Evolutionary conservation across 2,113 vertebrate genomes (phyloP), one percentile per base, ranked within the genome.

Genomic region (Chrysochloris asiatica): DNA sequence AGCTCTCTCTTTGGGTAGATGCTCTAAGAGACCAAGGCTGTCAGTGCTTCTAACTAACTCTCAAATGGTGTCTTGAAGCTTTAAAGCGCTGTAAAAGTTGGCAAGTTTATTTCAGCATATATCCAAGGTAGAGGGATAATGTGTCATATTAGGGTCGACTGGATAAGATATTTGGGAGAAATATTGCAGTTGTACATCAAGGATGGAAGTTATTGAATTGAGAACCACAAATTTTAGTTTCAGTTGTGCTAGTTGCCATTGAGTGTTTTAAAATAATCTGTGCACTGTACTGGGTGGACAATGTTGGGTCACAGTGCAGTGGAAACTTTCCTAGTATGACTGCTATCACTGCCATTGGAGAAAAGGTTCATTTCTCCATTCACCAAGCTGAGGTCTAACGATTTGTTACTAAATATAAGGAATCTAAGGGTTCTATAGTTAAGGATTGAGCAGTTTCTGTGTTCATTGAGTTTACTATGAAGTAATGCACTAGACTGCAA

Each of bases 201-300:
- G 83, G 11, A 86, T 14, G 89, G 30, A n/a, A 33, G 14, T 14
- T 84, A n/a, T 16, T 77, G 67, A 38, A 63, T 13, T 79, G 81
- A 90, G 79, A 93, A 87, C n/a, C 3, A 78, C 22, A 83, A 14
- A 16, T 78, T 81, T 85, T 86, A 69, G 85, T 85, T 93, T 79
- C 12, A 67, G 67, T 6, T 83, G 3, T 45, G 33, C 28, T 83
- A 48, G 8, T 83, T 80, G 43, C 43, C 52, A 59, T 9, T 48
- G 38, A 86, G 30, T 81, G 48, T 69, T 47, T 83, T 83, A 72
- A 90, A 89, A 67, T 21, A 14, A 83, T 54, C 36, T 89, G 26
- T 54, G 92, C 17, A 81, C 36, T 56, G 9, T 3, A 77, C 56
- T 76, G 77, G 59, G 50, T 21, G 50, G 79, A 65, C 0, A 26